Conservation (phyloP, 2,113 vertebrate species). For the Phycodurus eques region DNA sequence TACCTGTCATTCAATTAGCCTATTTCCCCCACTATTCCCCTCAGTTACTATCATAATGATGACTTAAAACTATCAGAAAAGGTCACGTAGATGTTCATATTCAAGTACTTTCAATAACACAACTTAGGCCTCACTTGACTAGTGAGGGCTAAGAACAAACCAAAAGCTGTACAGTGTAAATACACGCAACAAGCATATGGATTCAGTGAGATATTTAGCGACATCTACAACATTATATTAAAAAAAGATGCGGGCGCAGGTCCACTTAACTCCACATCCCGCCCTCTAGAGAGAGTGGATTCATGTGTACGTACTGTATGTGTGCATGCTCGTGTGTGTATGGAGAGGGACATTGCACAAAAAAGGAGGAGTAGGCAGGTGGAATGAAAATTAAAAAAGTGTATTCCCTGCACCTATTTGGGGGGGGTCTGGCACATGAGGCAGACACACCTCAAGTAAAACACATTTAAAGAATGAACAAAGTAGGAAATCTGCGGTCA, state of each 20-base stretch:
- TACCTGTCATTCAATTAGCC: constrained; percentile 63
- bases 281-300: constrained; percentile 24
- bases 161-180: constrained; percentile 70
- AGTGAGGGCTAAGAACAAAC: constrained; percentile 33
- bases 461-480: constrained; percentile 58
- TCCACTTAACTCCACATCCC: constrained; percentile 30
- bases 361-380: background rate
- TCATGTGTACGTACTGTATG: constrained; percentile 3
- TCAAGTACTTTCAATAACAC: constrained; percentile 77
- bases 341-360: constrained; percentile 39
- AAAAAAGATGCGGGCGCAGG: constrained; percentile 37
- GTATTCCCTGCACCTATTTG: constrained; percentile 53
- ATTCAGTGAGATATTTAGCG: constrained; percentile 40
- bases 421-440: constrained; percentile 46
- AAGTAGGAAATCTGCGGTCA: constrained; percentile 59
- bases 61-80: constrained; percentile 25
- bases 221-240: constrained; percentile 44
- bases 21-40: constrained; percentile 28
- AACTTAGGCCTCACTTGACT: constrained; percentile 64
- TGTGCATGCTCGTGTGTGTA: constrained; percentile 4
- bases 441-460: constrained; percentile 63
- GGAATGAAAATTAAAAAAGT: constrained; percentile 26
- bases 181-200: constrained; percentile 60
- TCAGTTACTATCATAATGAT: constrained; percentile 32
- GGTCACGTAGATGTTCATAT: constrained; percentile 62